These are phyloP conservation scores for Batillaria attramentaria DNA, from an alignment of 1,140 invertebrate genomes.

Conservation along the genomic window DNA sequence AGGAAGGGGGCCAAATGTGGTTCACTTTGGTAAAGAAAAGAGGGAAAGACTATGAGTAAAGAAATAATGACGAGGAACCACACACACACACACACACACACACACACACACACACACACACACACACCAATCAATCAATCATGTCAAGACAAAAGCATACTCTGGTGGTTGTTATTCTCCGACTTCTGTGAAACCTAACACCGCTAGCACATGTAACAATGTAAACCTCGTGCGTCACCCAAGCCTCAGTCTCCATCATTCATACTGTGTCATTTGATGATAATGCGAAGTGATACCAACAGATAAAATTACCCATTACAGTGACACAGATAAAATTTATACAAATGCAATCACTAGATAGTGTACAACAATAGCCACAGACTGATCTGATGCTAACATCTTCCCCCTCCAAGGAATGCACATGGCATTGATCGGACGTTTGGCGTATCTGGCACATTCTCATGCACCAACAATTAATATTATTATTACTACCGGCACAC, in stretches of 20 bases:
- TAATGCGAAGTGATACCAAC: not conserved
- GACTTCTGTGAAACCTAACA: too few species aligned
- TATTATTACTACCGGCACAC: too few species aligned
- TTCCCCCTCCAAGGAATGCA: too few species aligned
- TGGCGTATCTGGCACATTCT: too few species aligned
- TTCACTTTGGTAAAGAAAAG: not conserved
- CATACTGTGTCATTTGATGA: not conserved
- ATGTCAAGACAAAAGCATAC: not conserved
- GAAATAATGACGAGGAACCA: not conserved
- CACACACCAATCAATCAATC: not conserved
- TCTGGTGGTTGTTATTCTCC: not conserved
- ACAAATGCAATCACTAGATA: too few species aligned
- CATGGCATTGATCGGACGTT: too few species aligned
- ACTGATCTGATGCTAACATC: too few species aligned
- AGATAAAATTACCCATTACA: not conserved
- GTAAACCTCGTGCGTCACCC: not conserved
- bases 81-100: conserved; percentile 7
- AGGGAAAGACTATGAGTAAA: not conserved
- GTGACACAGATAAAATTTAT: conserved; percentile 3
- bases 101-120: not conserved
- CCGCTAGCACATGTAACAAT: not conserved
- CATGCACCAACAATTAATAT: too few species aligned
- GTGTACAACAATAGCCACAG: too few species aligned
- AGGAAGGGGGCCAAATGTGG: not conserved
- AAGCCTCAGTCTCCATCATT: not conserved